Base-by-base conservation (phyloP, 92 coral and sea anemone genomes). In the Porites lobata region DNA sequence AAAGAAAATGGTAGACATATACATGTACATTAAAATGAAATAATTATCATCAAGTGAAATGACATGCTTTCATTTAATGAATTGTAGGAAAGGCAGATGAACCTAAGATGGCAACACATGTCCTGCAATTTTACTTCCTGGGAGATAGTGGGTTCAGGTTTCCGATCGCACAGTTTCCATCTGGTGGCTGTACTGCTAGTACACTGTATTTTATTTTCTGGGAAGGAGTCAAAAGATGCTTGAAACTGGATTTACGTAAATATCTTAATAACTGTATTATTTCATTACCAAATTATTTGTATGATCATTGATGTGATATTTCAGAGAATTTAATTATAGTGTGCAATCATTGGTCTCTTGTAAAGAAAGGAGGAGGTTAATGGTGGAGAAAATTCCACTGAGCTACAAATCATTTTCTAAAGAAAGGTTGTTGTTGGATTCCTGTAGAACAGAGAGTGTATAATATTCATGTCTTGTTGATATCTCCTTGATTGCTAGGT, bases 141-240 rank as follows among this genome's bases (percentile, higher is more conserved):
- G 87, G 87, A 20, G 91, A 88, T 50, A 80, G 77, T 81, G 91
- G 91, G 18, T 70, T 88, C 26, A 65, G 92, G 19, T 89, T 89
- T 57, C 92, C 92, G 2, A 24, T 89, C 1, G 88, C 92, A 52
- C 88, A 89, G 59, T 88, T 88, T 58, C 92, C 92, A 47, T 88
- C 92, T 29, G 83, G 86, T 1, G 68, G 69, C 53, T 82, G 92
- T 21, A 88, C 83, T 64, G 52, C 88, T 65, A 82, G 78, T 74
- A 76, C 65, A 24, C 59, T 75, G 29, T 88, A 63, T 52, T 78
- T 66, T 43, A 66, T 77, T 2, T 89, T 89, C 73, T 89, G 88
- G 92, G 92, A 89, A 12, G 92, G 92, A 50, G 92, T 89, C 17
- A 65, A 68, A 76, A 62, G 80, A 89, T 89, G 88, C 26, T 32